Base-by-base conservation (phyloP, 2,113 vertebrate species). In the Nanorana parkeri region DNA sequence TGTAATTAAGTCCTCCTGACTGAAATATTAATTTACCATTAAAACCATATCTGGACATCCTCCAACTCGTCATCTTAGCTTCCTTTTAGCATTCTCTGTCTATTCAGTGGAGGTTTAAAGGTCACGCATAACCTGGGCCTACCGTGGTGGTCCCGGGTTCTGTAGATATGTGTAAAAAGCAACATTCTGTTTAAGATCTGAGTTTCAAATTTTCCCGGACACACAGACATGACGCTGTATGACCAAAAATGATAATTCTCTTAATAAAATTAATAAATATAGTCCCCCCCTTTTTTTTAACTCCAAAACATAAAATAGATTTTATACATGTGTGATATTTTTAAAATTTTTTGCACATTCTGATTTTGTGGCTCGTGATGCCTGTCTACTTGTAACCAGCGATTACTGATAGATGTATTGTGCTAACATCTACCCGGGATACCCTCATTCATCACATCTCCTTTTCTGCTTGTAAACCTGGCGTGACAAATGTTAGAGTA, bases 301-400 rank as follows among this genome's bases (percentile, higher is more conserved):
- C n/a, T n/a, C 29, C 51, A 36, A 36, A 36, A 36, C 3, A 47
- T 47, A 47, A 47, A 47, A 47, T 47, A 47, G 13, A 47, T 36
- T 36, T 29, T 74, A 16, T 74, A 74, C 54, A 71, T 21, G n/a
- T 74, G 55, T 75, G n/a, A 75, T 61, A 41, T 41, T 74, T 60
- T 20, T 19, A 17, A 16, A 26, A 66, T 78, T 78, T 77, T 68
- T 78, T 78, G 77, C 77, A 78, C 77, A 78, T 68, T 78, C 51
- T 78, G 64, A 32, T 24, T 58, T 58, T 80, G 77, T 79, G 78
- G 28, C 67, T 60, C 17, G 58, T 47, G 16, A 60, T 68, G 47
- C 28, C 65, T 80, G 66, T 26, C 29, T 24, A 21, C 58, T 68
- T 60, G 66, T 23, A 66, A 78, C 76, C 52, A 80, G 66, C 29